These are phyloP conservation scores for Drosophila lini DNA, from an alignment of 1,140 invertebrate genomes.

Conservation along the genomic window DNA sequence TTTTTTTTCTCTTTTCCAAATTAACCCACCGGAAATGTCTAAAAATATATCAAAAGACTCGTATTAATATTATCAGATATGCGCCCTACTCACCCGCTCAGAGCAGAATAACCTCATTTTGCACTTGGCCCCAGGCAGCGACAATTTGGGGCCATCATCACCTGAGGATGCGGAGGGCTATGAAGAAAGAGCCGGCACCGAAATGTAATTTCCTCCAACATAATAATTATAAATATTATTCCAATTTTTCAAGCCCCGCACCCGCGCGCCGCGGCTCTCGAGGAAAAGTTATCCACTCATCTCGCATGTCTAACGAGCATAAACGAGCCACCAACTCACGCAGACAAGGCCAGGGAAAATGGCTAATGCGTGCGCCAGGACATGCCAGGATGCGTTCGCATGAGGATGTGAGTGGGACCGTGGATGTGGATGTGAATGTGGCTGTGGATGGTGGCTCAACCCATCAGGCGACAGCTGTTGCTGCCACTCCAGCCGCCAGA, in stretches of 20 bases:
- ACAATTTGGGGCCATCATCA: constrained; percentile 34
- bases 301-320: constrained; percentile 55
- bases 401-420: background rate
- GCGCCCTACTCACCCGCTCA: background rate
- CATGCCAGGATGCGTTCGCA: constrained; percentile 9
- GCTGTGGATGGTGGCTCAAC: constrained; percentile 13
- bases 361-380: constrained; percentile 38
- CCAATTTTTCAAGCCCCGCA: constrained; percentile 36
- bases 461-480: constrained; percentile 66
- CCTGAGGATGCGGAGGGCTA: constrained; percentile 1
- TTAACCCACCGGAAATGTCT: constrained; percentile 8
- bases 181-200: constrained; percentile 15
- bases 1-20: background rate
- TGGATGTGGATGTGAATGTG: constrained; percentile 2
- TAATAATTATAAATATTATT: constrained; percentile 69
- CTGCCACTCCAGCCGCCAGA: constrained; percentile 8
- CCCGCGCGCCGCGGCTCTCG: constrained; percentile 16
- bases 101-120: constrained; percentile 35
- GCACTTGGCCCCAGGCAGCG: constrained; percentile 20
- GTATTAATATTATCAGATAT: background rate
- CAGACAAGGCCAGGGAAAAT: constrained; percentile 46
- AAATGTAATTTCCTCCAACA: constrained; percentile 54
- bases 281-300: constrained; percentile 55
- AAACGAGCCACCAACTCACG: constrained; percentile 53
- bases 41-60: constrained; percentile 6